Evolutionary conservation across 2,888 invertebrate genomes (phyloP).

Genomic region (Drosophila mulleri): DNA sequence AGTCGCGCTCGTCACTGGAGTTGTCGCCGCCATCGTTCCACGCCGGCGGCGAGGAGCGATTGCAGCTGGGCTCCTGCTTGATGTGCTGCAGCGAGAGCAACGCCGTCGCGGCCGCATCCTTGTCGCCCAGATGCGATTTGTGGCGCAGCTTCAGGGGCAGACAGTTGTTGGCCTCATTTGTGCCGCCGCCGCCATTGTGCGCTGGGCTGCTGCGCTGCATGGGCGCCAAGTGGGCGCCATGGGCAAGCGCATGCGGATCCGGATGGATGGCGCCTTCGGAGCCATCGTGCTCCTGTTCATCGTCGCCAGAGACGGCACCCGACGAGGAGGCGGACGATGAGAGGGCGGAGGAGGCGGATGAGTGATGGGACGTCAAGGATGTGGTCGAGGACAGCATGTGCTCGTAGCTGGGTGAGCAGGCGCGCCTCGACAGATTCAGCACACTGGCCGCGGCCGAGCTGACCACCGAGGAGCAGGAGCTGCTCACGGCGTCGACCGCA

Average conservation of each 20-base stretch:
- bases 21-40: slow-evolving; percentile 92
- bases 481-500: slow-evolving; percentile 77
- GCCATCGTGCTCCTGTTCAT: slow-evolving; percentile 85
- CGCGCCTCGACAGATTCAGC: slow-evolving; percentile 89
- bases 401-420: slow-evolving; percentile 90
- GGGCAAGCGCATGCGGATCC: slow-evolving; percentile 30
- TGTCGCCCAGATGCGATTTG: slow-evolving; percentile 95
- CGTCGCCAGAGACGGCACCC: slow-evolving; percentile 86
- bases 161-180: slow-evolving; percentile 89
- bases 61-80: slow-evolving; percentile 93
- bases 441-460: slow-evolving; percentile 85
- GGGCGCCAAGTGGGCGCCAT: slow-evolving; percentile 31
- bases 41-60: slow-evolving; percentile 89
- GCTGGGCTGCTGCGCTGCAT: slow-evolving; percentile 60
- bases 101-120: slow-evolving; percentile 93
- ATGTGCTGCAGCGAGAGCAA: slow-evolving; percentile 93
- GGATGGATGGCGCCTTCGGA: slow-evolving; percentile 52
- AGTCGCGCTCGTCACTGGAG: slow-evolving; percentile 95
- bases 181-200: slow-evolving; percentile 32
- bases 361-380: slow-evolving; percentile 86
- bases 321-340: slow-evolving; percentile 90
- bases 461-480: slow-evolving; percentile 61
- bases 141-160: slow-evolving; percentile 96
- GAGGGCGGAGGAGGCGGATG: slow-evolving; percentile 83
- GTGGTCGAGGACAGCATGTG: slow-evolving; percentile 88